Evolutionary conservation across 2,113 vertebrate genomes (phyloP).

Genomic region (cattle (Bos taurus)): DNA sequence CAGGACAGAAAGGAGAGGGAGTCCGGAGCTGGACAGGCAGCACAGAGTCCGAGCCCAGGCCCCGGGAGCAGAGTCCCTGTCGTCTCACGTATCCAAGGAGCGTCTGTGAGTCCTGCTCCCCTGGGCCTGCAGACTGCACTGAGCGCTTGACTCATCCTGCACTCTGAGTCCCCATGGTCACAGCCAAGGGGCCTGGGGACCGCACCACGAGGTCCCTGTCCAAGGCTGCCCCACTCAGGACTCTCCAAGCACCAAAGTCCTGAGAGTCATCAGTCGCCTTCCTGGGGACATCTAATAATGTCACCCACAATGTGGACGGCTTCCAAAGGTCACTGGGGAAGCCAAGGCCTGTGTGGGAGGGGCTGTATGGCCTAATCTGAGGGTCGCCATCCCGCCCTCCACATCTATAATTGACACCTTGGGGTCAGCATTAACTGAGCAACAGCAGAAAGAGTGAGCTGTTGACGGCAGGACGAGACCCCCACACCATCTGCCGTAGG

Average conservation of each 20-base stretch:
- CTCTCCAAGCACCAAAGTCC: neutral
- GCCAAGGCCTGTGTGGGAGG: slow-evolving; percentile 57
- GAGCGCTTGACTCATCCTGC: neutral
- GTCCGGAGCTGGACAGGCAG: neutral
- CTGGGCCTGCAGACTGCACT: rapidly evolving
- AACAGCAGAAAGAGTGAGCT: slow-evolving; percentile 55
- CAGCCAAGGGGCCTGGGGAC: neutral
- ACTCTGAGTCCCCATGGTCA: rapidly evolving
- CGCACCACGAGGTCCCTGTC: rapidly evolving
- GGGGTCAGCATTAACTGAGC: slow-evolving; percentile 71
- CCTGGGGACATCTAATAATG: slow-evolving; percentile 71
- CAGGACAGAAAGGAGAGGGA: rapidly evolving
- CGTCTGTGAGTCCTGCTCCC: rapidly evolving
- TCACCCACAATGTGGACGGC: slow-evolving; percentile 71
- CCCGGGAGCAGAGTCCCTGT: rapidly evolving
- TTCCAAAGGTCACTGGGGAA: slow-evolving; percentile 73
- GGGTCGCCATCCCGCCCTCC: slow-evolving; percentile 60
- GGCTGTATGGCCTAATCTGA: neutral
- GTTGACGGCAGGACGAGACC: slow-evolving; percentile 62
- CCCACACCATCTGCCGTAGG: slow-evolving; percentile 61
- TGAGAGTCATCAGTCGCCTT: slow-evolving; percentile 70
- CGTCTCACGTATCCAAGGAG: neutral
- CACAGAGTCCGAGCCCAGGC: rapidly evolving
- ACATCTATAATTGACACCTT: slow-evolving; percentile 66
- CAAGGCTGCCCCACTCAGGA: neutral